A percentile compares a stretch with the other conserved stretches of the same genome.
phyloP scores from a whole-genome alignment of 2,113 vertebrate species.

The Trematomus loennbergii region DNA sequence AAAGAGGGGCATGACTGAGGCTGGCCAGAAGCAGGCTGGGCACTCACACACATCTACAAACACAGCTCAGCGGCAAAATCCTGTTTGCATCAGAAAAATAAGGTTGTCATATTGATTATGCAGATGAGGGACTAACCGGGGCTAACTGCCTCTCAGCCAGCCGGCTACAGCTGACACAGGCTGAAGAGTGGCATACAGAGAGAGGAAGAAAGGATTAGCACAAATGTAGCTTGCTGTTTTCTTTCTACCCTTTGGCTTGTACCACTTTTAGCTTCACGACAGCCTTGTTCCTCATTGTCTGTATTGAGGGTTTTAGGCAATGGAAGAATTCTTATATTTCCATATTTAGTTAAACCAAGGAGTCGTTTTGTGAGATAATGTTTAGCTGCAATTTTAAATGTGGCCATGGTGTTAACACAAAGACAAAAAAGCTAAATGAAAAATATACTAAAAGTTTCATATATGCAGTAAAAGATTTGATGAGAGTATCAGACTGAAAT shows the following conservation, averaged over 20 bases:
- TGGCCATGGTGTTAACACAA: background rate
- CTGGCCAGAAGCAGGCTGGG: slow-evolving; percentile 85
- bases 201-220: slow-evolving; percentile 77
- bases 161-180: slow-evolving; percentile 92
- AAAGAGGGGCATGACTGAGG: slow-evolving; percentile 98
- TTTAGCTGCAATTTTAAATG: background rate
- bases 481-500: too few relatives aligned
- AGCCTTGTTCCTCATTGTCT: slow-evolving; percentile 23
- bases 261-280: slow-evolving; percentile 38
- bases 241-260: slow-evolving; percentile 51
- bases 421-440: background rate
- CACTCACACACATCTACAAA: slow-evolving; percentile 68
- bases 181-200: slow-evolving; percentile 83
- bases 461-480: too few relatives aligned
- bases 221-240: slow-evolving; percentile 69
- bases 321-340: background rate
- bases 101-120: slow-evolving; percentile 99
- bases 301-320: background rate
- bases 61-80: slow-evolving; percentile 95
- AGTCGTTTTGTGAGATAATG: background rate
- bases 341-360: background rate
- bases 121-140: slow-evolving; percentile 89
- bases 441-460: too few relatives aligned
- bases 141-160: slow-evolving; percentile 87
- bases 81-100: slow-evolving; percentile 99